Percentiles rank a stretch among this genome's conserved stretches.
These are phyloP conservation scores for Petrolisthes cinctipes DNA, from an alignment of 2,888 invertebrate genomes.

Conservation along the genomic window DNA sequence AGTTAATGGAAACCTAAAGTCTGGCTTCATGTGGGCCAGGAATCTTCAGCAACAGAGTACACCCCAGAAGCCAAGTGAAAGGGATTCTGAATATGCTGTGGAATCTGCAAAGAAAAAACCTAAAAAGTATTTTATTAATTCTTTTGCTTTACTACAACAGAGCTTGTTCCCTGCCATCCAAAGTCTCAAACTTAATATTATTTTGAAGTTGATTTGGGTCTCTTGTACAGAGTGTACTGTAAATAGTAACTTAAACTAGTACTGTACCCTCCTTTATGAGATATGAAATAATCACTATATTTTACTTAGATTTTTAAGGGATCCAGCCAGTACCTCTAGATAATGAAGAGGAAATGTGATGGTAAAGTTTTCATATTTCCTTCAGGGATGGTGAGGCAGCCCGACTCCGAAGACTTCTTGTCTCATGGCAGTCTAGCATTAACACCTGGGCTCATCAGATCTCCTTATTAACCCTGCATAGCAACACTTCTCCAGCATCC, in stretches of 20 bases:
- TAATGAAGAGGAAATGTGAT: too few species aligned
- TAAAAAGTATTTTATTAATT: constrained; percentile 5
- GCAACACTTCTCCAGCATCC: too few species aligned
- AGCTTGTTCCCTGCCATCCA: too few species aligned
- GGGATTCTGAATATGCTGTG: not conserved
- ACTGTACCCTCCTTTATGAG: too few species aligned
- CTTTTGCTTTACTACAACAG: too few species aligned
- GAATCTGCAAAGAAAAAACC: constrained; percentile 25
- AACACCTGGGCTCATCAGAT: constrained; percentile 29
- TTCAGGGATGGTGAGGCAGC: constrained; percentile 28
- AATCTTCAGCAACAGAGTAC: constrained; percentile 19
- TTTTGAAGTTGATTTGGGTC: too few species aligned
- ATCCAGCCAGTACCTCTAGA: too few species aligned
- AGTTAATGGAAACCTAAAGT: not conserved
- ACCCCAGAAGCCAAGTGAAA: not conserved
- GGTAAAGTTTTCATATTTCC: not conserved
- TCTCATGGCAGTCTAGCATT: constrained; percentile 30
- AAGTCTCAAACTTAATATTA: too few species aligned
- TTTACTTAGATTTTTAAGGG: too few species aligned
- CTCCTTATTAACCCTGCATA: not conserved
- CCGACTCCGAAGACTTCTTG: constrained; percentile 5
- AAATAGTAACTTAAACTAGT: too few species aligned
- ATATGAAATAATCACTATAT: too few species aligned
- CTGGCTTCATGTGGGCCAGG: constrained; percentile 16
- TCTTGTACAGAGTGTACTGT: too few species aligned